Evolutionary conservation across 35 echinoderm and acorn worm genomes (phyloP), one percentile per base, ranked within the genome.

Genomic region (Strongylocentrotus purpuratus): DNA sequence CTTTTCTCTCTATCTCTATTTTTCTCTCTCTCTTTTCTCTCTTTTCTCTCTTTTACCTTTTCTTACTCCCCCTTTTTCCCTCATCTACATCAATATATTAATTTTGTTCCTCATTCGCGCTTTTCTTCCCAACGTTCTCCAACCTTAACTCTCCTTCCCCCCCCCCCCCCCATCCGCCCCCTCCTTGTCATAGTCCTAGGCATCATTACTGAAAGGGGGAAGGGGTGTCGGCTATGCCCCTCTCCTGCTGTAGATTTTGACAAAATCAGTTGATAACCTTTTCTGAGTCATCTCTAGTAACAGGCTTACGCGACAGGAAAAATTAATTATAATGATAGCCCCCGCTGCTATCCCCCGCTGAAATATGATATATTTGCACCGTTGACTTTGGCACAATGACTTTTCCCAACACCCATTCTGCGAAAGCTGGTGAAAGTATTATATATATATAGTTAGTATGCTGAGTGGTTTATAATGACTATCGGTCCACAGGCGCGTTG

Each of bases 291-390:
- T 41, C 87, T 25, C 45, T 46, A 33, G 18, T 20, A 89, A 11
- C 45, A 45, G 45, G 87, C 12, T 89, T 89, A 89, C 32, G 33
- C 87, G 87, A 46, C 87, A 89, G 87, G 87, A 89, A 89, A 89
- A 89, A 89, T 89, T 89, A 89, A 89, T 89, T 89, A 89, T 31
- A 46, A 45, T 46, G 32, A 89, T 89, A 89, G 33, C 87, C 45
- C 87, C 87, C 45, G 87, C 87, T 25, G 87, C 2, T 89, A 89
- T 89, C 33, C 33, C 18, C 15, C 87, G 65, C 33, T 46, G 87
- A 89, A 89, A 89, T 89, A 89, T 89, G 87, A 89, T 89, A 89
- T 46, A 45, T 89, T 15, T 89, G 87, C 87, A 33, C 87, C 33
- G 45, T 89, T 89, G 87, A 89, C 87, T 33, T 28, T 25, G 87